Percentiles rank a stretch among this genome's conserved stretches.
Conservation (phyloP, 2,797 vertebrate genomes). For the Pipistrellus pipistrellus region DNA sequence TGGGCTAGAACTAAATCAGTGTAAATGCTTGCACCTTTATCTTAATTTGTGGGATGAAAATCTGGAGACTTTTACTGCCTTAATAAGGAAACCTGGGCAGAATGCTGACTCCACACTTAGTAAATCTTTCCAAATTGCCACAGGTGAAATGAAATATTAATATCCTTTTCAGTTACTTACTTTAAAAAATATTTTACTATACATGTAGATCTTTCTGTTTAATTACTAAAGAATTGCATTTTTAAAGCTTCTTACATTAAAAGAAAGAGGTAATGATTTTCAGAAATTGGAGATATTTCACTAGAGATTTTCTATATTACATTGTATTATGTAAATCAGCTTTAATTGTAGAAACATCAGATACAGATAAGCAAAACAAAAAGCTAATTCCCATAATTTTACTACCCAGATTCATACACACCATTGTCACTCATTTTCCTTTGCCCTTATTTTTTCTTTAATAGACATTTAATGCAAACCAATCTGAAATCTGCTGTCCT, state of each 20-base stretch:
- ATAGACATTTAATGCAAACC: background rate
- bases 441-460: conserved; percentile 9
- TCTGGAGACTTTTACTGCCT: conserved; percentile 54
- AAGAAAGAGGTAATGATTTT: conserved; percentile 47
- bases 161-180: conserved; percentile 74
- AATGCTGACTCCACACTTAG: conserved; percentile 29
- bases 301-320: background rate
- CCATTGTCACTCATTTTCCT: background rate
- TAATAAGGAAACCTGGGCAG: conserved; percentile 60
- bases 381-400: background rate
- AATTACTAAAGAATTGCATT: background rate
- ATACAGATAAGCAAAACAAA: background rate
- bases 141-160: conserved; percentile 73
- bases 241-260: conserved; percentile 1
- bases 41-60: conserved; percentile 67
- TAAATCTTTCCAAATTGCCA: conserved; percentile 70
- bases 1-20: conserved; percentile 24
- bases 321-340: background rate
- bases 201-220: background rate
- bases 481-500: background rate
- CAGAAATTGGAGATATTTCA: background rate
- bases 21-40: background rate
- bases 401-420: background rate
- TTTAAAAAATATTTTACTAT: conserved; percentile 63
- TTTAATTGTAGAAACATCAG: conserved; percentile 44